Evolutionary conservation across 1,140 invertebrate genomes (phyloP).

Genomic region (Dolichoris vasculosae): DNA sequence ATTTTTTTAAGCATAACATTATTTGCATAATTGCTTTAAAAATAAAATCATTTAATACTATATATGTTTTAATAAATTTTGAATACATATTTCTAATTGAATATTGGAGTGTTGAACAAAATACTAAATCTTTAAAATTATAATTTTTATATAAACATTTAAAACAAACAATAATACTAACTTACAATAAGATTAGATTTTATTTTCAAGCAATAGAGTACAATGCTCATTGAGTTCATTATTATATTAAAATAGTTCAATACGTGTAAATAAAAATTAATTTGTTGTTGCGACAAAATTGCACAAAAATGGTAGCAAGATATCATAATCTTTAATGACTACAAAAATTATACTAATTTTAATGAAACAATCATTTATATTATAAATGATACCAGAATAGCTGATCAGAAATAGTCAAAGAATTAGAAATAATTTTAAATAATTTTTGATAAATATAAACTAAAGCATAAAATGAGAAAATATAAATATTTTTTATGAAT

Average conservation of each 20-base stretch:
- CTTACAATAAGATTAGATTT: conserved; percentile 20
- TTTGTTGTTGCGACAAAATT: conserved; percentile 21
- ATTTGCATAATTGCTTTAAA: conserved; percentile 7
- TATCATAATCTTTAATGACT: conserved; percentile 11
- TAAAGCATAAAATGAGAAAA: not conserved
- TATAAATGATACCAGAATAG: not conserved
- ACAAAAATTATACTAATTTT: conserved; percentile 6
- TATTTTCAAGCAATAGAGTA: not conserved
- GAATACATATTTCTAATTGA: no score
- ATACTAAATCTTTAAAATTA: not conserved
- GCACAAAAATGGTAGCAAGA: conserved; percentile 10
- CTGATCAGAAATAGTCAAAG: not conserved
- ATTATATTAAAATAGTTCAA: not conserved
- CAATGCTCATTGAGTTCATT: not conserved
- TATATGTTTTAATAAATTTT: not conserved
- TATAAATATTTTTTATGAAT: not conserved
- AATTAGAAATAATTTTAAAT: conserved; percentile 7
- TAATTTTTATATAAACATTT: not conserved
- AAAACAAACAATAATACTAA: not conserved
- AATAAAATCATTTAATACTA: not conserved
- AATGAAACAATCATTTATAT: conserved; percentile 13
- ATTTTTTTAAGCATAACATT: not conserved
- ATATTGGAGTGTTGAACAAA: not conserved
- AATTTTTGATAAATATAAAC: not conserved
- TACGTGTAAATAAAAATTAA: not conserved